Percentiles rank a stretch among this genome's conserved stretches.
phyloP scores from a whole-genome alignment of 1,140 invertebrate species.

The Aphaenogaster rudis region DNA sequence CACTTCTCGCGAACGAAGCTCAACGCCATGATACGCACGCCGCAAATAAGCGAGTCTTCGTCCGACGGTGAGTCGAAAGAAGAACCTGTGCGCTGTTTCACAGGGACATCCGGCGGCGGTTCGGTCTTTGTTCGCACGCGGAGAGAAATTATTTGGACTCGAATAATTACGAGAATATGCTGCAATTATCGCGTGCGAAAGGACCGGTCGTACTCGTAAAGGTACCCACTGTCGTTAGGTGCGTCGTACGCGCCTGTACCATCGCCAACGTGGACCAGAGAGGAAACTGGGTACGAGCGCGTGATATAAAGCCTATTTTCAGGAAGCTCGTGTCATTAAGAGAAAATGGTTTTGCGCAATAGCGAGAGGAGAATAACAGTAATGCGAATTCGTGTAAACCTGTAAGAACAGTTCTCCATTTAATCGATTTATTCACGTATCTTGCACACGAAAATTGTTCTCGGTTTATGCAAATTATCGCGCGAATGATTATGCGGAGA shows the following conservation, averaged over 20 bases:
- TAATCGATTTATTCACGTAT: neutral
- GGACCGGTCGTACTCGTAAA: constrained; percentile 40
- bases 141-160: constrained; percentile 55
- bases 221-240: constrained; percentile 45
- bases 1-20: constrained; percentile 40
- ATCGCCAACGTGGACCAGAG: constrained; percentile 5
- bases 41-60: constrained; percentile 45
- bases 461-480: constrained; percentile 16
- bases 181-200: constrained; percentile 60
- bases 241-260: constrained; percentile 17
- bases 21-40: constrained; percentile 54
- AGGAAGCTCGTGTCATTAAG: constrained; percentile 48
- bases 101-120: constrained; percentile 48
- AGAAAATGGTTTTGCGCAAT: constrained; percentile 37
- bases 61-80: constrained; percentile 25
- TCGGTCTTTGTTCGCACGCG: constrained; percentile 49
- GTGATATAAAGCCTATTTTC: constrained; percentile 60
- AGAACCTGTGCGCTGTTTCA: constrained; percentile 29
- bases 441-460: neutral
- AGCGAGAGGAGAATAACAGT: neutral
- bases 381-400: constrained; percentile 4
- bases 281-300: constrained; percentile 37
- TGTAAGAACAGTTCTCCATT: constrained; percentile 29
- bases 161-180: constrained; percentile 59
- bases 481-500: constrained; percentile 4